These are phyloP conservation scores for Papilio xuthus DNA, from an alignment of 1,140 invertebrate genomes.

Conservation along the genomic window DNA sequence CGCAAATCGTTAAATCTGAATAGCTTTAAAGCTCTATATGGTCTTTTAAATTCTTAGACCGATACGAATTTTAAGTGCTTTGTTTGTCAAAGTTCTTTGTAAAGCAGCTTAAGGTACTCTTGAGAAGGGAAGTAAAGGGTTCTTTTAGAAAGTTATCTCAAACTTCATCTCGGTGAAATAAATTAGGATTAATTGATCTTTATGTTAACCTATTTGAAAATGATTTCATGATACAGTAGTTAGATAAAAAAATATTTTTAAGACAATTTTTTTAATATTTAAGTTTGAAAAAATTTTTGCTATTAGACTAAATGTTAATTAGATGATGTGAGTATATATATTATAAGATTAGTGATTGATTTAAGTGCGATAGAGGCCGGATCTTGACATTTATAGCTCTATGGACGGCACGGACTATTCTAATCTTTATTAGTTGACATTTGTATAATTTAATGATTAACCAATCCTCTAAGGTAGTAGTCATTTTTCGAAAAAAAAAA, in stretches of 20 bases:
- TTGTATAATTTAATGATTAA: slow-evolving; percentile 12
- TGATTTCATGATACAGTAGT: not conserved
- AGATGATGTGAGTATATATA: not conserved
- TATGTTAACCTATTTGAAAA: slow-evolving; percentile 59
- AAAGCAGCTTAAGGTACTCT: slow-evolving; percentile 75
- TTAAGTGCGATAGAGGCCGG: not conserved
- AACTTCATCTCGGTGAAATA: slow-evolving; percentile 75
- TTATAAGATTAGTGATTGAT: not conserved
- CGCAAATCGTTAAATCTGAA: slow-evolving; percentile 29
- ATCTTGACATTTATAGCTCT: slow-evolving; percentile 15
- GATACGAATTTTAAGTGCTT: slow-evolving; percentile 75
- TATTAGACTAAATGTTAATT: not conserved
- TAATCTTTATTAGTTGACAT: slow-evolving; percentile 14
- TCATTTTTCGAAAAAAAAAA: not conserved
- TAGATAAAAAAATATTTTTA: not conserved
- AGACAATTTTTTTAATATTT: too few relatives aligned
- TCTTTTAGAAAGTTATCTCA: slow-evolving; percentile 74
- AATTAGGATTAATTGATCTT: slow-evolving; percentile 81
- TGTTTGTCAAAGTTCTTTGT: slow-evolving; percentile 76
- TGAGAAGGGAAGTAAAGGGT: slow-evolving; percentile 73
- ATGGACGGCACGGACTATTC: not conserved
- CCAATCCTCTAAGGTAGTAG: not conserved
- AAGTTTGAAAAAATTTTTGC: too few relatives aligned
- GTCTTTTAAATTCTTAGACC: slow-evolving; percentile 61
- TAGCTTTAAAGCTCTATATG: slow-evolving; percentile 37